Evolutionary conservation across 2,797 vertebrate genomes (phyloP).

Genomic region (Rhyacichthys aspro): DNA sequence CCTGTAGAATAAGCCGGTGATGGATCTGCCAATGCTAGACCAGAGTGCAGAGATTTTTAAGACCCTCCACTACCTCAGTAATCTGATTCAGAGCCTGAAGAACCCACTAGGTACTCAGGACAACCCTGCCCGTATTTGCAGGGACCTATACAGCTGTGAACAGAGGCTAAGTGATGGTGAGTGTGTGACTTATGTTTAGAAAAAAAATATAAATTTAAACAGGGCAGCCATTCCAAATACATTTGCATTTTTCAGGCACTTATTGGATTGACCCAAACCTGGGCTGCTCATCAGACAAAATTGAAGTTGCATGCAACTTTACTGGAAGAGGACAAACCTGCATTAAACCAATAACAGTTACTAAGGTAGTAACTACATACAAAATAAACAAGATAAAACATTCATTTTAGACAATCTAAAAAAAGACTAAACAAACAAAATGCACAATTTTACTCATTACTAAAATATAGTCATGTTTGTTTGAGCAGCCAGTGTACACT

Average conservation of each 20-base stretch:
- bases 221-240: background rate
- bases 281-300: conserved; percentile 93
- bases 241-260: conserved; percentile 80
- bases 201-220: background rate
- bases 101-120: conserved; percentile 94
- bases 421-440: background rate
- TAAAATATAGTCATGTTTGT: conserved; percentile 10
- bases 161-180: conserved; percentile 91
- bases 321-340: conserved; percentile 93
- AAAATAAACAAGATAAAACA: background rate
- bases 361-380: conserved; percentile 84
- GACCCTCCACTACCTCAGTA: conserved; percentile 99
- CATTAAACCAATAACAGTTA: conserved; percentile 89
- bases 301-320: conserved; percentile 95
- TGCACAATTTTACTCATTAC: background rate
- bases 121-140: conserved; percentile 95
- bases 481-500: conserved; percentile 85
- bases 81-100: conserved; percentile 97
- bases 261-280: conserved; percentile 99
- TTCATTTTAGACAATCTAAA: too few species aligned
- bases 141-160: conserved; percentile 97
- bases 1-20: conserved; percentile 81
- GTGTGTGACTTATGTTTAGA: conserved; percentile 5
- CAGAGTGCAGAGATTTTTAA: conserved; percentile 95
- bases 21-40: conserved; percentile 89